phyloP scores from a whole-genome alignment of 2,113 vertebrate genomes.

The Dipodomys merriami region DNA sequence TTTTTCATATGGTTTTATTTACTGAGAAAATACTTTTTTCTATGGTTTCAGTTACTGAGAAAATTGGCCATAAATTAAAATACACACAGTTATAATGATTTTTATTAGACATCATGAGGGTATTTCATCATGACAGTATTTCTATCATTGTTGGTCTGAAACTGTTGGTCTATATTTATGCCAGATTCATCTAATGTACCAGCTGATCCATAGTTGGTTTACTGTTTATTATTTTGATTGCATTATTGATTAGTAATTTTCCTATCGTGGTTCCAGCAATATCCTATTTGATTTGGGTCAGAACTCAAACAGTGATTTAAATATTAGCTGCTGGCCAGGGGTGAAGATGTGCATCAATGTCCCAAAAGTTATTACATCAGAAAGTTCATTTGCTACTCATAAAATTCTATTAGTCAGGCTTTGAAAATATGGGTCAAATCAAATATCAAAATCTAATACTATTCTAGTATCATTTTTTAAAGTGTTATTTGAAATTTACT shows the following conservation, averaged over 20 bases:
- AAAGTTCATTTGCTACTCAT: neutral
- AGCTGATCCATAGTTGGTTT: neutral
- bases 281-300: slow-evolving; percentile 11
- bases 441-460: neutral
- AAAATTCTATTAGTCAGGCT: neutral
- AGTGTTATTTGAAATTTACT: neutral
- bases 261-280: neutral
- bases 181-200: neutral
- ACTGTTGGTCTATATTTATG: neutral
- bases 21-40: neutral
- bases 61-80: slow-evolving; percentile 6
- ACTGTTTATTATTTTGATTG: neutral
- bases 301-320: neutral
- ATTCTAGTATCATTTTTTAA: neutral
- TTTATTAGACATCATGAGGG: neutral
- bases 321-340: neutral
- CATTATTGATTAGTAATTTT: neutral
- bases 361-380: neutral
- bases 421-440: neutral
- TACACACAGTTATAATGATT: neutral
- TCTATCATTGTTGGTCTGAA: neutral
- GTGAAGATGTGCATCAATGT: neutral
- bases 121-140: neutral
- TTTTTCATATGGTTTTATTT: neutral
- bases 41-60: neutral